Percentiles rank a stretch among this genome's conserved stretches.
These are phyloP conservation scores for Caenorhabditis sp. DNA, from an alignment of 2,888 invertebrate genomes.

Conservation along the genomic window DNA sequence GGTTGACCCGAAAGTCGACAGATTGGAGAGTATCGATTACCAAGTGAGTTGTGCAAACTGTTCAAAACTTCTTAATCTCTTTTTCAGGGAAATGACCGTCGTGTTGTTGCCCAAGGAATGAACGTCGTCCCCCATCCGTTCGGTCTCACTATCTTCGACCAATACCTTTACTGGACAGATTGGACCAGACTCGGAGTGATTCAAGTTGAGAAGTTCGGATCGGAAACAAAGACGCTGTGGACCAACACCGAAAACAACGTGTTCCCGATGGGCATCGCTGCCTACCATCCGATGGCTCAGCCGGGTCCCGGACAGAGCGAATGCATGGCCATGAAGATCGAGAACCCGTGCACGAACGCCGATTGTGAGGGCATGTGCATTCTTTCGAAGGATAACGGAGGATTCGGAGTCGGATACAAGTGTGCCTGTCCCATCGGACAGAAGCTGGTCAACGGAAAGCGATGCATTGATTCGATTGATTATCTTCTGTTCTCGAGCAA, in stretches of 20 bases:
- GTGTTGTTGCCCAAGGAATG: conserved; percentile 76
- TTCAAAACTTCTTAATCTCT: neutral
- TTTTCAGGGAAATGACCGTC: conserved; percentile 82
- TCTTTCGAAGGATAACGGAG: conserved; percentile 85
- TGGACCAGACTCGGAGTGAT: conserved; percentile 83
- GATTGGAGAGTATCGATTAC: conserved; percentile 96
- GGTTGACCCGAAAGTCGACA: conserved; percentile 95
- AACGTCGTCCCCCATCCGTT: conserved; percentile 92
- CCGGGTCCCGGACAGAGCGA: conserved; percentile 74
- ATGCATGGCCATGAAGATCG: conserved; percentile 74
- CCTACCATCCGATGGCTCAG: conserved; percentile 77
- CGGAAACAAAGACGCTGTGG: conserved; percentile 73
- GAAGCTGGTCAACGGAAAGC: conserved; percentile 76
- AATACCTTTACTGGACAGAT: conserved; percentile 94
- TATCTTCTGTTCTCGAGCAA: conserved; percentile 78
- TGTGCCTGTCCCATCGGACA: conserved; percentile 94
- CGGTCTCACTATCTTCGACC: conserved; percentile 93
- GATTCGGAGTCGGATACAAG: conserved; percentile 81
- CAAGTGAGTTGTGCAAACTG: conserved; percentile 82
- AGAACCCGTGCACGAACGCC: conserved; percentile 76
- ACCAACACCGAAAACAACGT: conserved; percentile 76
- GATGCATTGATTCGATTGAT: conserved; percentile 76
- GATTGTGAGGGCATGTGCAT: conserved; percentile 88
- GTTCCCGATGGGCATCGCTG: conserved; percentile 79
- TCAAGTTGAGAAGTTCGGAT: conserved; percentile 78